Conservation (phyloP, 1,140 invertebrate species). For the Hydropsyche tenuis region DNA sequence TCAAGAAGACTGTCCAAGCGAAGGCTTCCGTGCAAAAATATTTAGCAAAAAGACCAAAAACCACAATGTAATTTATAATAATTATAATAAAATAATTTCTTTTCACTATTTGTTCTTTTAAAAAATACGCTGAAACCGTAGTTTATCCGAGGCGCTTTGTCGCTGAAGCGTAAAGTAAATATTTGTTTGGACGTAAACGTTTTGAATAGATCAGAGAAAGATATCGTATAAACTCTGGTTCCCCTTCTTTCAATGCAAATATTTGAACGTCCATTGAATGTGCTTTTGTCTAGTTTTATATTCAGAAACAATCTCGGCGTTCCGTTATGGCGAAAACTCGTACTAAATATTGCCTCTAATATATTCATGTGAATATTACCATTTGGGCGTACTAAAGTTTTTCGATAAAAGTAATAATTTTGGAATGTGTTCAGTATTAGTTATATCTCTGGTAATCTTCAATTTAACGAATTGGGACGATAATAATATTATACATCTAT, state of each 20-base stretch:
- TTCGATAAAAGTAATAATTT: too few relatives aligned
- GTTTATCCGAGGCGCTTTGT: background rate
- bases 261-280: slow-evolving; percentile 28
- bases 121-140: background rate
- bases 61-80: slow-evolving; percentile 14
- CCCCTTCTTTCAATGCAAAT: slow-evolving; percentile 19
- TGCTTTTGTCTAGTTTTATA: slow-evolving; percentile 20
- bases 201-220: slow-evolving; percentile 32
- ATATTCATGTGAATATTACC: too few relatives aligned
- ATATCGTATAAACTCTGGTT: slow-evolving; percentile 30
- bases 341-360: too few relatives aligned
- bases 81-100: background rate
- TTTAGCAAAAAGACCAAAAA: slow-evolving; percentile 67
- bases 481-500: too few relatives aligned
- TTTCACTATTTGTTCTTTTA: background rate
- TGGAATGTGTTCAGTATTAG: too few relatives aligned
- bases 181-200: slow-evolving; percentile 39
- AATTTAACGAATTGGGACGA: too few relatives aligned
- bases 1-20: slow-evolving; percentile 63
- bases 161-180: slow-evolving; percentile 25
- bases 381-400: background rate
- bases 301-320: too few relatives aligned
- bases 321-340: background rate
- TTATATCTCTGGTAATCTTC: too few relatives aligned
- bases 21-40: slow-evolving; percentile 69